Evolutionary conservation across 2,888 invertebrate genomes (phyloP), one percentile per base, ranked within the genome.

Genomic region (Drosophila leonis): DNA sequence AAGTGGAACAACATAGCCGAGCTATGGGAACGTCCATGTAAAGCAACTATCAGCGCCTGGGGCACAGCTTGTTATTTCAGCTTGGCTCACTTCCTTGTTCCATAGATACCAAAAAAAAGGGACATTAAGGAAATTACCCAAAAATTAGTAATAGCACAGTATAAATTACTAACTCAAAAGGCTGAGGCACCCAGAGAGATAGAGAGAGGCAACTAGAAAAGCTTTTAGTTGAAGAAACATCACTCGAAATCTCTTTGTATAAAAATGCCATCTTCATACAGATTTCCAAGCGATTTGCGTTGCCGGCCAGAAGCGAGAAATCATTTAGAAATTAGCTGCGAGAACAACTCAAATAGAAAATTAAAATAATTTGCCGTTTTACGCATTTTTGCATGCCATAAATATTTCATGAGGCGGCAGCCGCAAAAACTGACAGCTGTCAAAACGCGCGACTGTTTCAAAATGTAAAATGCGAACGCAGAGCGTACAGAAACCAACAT

Each of bases 61-160:
- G 74, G 88, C 88, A 73, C 75, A 68, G 80, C 67, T 78, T 84
- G 79, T 74, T 82, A 80, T 73, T 75, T 78, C 79, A 78, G 75
- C 79, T 75, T 66, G 75, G 67, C 65, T 72, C 77, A 80, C 80
- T 78, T 80, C 77, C 83, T 88, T 83, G 71, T 80, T 71, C 39
- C 70, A 75, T 70, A 73, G 78, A 76, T 75, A 80, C 73, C 54
- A 7, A n/a, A 54, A 59, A 54, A 78, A 77, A 65, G 69, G 83
- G 89, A 82, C 91, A 90, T 90, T 90, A 88, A 90, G 89, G 89
- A 90, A 90, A 90, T 90, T 83, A 90, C 90, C 90, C 74, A 76
- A 90, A 79, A 90, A 90, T 89, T 67, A 80, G 67, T 72, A 69
- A 59, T 61, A 51, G 48, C 60, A 46, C 49, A 65, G 81, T 78